Percentiles rank a stretch among this genome's conserved stretches.
Conservation (phyloP, 2,888 invertebrate species). For the Drosophila meridiana region DNA sequence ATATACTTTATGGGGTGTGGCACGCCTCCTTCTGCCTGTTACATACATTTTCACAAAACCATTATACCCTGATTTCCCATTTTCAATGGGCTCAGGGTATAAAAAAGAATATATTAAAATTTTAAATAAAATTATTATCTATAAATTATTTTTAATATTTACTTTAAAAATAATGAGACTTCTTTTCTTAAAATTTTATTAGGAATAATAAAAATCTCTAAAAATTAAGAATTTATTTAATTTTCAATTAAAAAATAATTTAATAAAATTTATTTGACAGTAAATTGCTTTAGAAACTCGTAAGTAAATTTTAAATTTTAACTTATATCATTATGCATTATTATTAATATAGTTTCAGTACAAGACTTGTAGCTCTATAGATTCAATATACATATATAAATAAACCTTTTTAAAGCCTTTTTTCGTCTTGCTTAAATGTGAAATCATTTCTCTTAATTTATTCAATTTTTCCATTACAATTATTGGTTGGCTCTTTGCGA, state of each 20-base stretch:
- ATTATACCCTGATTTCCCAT: too few species aligned
- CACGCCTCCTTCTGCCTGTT: too few species aligned
- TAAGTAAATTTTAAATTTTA: too few species aligned
- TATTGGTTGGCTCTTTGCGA: constrained; percentile 49
- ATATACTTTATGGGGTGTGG: too few species aligned
- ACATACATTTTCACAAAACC: too few species aligned
- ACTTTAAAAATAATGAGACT: not conserved
- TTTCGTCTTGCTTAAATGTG: constrained; percentile 14
- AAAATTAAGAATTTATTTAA: not conserved
- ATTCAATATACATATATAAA: not conserved
- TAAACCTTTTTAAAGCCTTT: not conserved
- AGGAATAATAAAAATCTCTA: not conserved
- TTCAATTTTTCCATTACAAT: constrained; percentile 53
- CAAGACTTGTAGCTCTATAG: not conserved
- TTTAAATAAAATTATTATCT: too few species aligned
- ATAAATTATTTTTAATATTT: too few species aligned
- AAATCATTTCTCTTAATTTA: constrained; percentile 40
- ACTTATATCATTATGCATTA: too few species aligned
- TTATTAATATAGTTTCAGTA: not conserved
- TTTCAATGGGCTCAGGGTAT: too few species aligned
- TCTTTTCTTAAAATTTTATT: not conserved
- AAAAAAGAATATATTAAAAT: too few species aligned
- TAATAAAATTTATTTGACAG: not conserved
- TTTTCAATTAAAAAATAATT: too few species aligned
- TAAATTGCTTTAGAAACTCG: not conserved